phyloP scores from a whole-genome alignment of 2,113 vertebrate genomes.

The Paradoxurus hermaphroditus region DNA sequence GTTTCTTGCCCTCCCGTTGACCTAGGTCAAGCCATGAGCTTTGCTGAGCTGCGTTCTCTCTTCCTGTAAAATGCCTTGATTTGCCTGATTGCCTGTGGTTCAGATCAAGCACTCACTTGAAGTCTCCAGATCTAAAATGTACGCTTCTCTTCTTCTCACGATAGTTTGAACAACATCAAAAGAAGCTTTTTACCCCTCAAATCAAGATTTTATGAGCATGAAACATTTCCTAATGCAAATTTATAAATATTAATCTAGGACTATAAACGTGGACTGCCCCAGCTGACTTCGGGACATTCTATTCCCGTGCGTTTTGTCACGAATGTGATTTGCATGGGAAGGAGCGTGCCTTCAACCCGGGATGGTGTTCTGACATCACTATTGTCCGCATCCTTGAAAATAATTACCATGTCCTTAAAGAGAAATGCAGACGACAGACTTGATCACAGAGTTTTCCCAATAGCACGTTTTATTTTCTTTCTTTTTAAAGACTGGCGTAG shows the following conservation, averaged over 20 bases:
- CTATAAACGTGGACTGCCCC: not conserved
- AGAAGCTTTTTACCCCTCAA: not conserved
- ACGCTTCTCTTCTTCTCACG: not conserved
- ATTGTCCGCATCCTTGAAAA: not conserved
- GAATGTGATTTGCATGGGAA: not conserved
- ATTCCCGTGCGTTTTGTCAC: not conserved
- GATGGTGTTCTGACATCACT: rapidly evolving
- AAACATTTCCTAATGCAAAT: not conserved
- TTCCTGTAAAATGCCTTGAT: not conserved
- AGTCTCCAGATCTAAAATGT: not conserved
- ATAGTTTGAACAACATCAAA: not conserved
- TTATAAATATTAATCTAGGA: not conserved
- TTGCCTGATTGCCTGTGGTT: not conserved
- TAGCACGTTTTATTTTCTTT: not conserved
- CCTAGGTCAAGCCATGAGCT: not conserved
- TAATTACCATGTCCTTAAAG: not conserved
- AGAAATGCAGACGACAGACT: not conserved
- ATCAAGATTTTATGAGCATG: not conserved
- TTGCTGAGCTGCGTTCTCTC: not conserved
- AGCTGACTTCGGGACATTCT: not conserved
- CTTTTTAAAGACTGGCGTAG: not conserved
- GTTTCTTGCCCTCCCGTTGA: no score
- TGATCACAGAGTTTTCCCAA: rapidly evolving
- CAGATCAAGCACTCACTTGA: not conserved
- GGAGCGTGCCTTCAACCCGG: not conserved